Percentiles rank a stretch among this genome's conserved stretches.
These are phyloP conservation scores for Sakesphorus luctuosus DNA, from an alignment of 2,113 vertebrate species.

Conservation along the genomic window DNA sequence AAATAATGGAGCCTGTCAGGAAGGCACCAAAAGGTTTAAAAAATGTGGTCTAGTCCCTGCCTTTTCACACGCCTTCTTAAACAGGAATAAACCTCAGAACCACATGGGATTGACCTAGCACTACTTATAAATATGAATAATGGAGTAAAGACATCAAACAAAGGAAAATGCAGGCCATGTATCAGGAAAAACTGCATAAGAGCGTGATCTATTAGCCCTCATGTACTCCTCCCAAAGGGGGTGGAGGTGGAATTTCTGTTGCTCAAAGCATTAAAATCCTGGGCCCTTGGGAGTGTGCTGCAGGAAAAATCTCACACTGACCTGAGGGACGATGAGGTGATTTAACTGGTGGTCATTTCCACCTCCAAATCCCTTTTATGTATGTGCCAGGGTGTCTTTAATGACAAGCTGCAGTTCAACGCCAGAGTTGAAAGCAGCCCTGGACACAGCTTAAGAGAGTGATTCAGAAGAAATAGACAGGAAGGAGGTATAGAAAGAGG, in stretches of 20 bases:
- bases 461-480: slow-evolving; percentile 43
- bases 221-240: slow-evolving; percentile 5
- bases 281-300: background rate
- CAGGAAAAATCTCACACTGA: background rate
- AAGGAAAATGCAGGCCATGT: slow-evolving; percentile 57
- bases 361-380: slow-evolving; percentile 40
- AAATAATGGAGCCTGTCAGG: background rate
- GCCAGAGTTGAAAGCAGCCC: slow-evolving; percentile 31
- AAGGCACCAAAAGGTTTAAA: slow-evolving; percentile 12
- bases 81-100: slow-evolving; percentile 54
- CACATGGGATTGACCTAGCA: slow-evolving; percentile 46
- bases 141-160: background rate
- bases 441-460: background rate
- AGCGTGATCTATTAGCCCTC: slow-evolving; percentile 15
- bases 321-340: slow-evolving; percentile 23
- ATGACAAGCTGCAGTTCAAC: background rate
- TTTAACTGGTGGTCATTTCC: slow-evolving; percentile 61
- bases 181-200: slow-evolving; percentile 56
- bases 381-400: slow-evolving; percentile 32
- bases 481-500: slow-evolving; percentile 58
- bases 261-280: slow-evolving; percentile 22
- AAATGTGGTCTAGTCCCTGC: background rate
- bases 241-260: slow-evolving; percentile 46
- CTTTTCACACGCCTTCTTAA: slow-evolving; percentile 33
- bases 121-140: slow-evolving; percentile 37